Evolutionary conservation across 2,113 vertebrate genomes (phyloP), one percentile per base, ranked within the genome.

Genomic region (Nesoenas mayeri): DNA sequence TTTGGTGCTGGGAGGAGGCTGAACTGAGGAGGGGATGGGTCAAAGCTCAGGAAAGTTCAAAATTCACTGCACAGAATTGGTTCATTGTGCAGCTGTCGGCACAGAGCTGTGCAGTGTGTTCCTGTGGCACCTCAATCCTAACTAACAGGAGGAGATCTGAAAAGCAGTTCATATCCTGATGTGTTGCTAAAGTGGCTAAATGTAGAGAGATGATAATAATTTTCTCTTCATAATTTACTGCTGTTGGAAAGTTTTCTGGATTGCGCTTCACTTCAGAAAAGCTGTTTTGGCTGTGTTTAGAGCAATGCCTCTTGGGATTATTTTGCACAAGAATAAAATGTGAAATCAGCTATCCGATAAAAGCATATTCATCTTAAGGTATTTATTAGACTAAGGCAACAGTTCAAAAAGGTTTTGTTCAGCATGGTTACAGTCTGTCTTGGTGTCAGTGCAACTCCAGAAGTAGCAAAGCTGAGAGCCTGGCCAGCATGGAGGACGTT

Each of bases 181-280:
- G 3, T 16, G 28, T 34, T 73, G 29, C 50, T 51, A 75, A 88
- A 31, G 17, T 32, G 84, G 42, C 69, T 78, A 72, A 72, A 60
- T 71, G 38, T 64, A 51, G 47, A 42, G n/a, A 40, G 24, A 36
- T 19, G 4, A 12, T 86, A 1, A 9, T 42, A 2, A 15, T 36
- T 50, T 25, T 91, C 38, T 67, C 31, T 42, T 81, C 28, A 17
- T 80, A 72, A 75, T 53, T 26, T 79, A 36, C n/a, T 90, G 36
- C 36, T 90, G 58, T 78, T 87, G 80, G 25, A 89, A 80, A 80
- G 3, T 66, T 71, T 89, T 87, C 34, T 93, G 58, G 58, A 83
- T 40, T 61, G 65, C 79, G 18, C 42, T 60, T 91, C 25, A 12
- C 28, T 90, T 78, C 53, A 60, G 50, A 72, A 94, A 62, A 91